Evolutionary conservation across 2,797 vertebrate species (phyloP), one percentile per base, ranked within the genome.

Genomic region (Gobionotothen gibberifrons): DNA sequence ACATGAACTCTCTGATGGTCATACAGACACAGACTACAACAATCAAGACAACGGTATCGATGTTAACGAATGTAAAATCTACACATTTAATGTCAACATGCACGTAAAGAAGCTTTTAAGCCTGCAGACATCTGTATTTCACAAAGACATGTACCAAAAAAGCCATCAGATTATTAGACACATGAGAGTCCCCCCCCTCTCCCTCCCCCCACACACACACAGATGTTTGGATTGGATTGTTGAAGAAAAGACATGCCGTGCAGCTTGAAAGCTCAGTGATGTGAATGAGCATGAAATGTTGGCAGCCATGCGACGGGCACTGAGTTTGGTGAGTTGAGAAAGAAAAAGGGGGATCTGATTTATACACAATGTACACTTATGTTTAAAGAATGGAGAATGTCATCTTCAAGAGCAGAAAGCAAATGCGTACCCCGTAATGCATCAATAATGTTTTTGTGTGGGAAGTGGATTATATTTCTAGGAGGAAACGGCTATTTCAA

Each of bases 231-330:
- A 74, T 69, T 36, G 32, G 32, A 36, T 36, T 36, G 32, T 36
- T 36, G 32, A 36, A 36, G 32, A 36, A 8, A 36, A 36, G 6
- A 6, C 32, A 8, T 77, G 76, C 22, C 6, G 61, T 67, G 83
- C n/a, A 3, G 66, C 56, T 68, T n/a, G 32, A 62, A 82, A 83
- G 85, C 78, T 73, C 47, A 70, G 54, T 48, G 36, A 85, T 54
- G 79, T 9, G 16, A 71, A 58, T 29, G 54, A 77, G 78, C 84
- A 79, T 84, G 80, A 87, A 62, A 79, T 78, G 69, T 44, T 74
- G 72, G 61, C 78, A 78, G 81, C 40, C 69, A 9, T 48, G 77
- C 2, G 19, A 80, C 15, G 16, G 13, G 47, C 16, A 36, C 42
- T 0, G 39, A 76, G 59, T 72, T 65, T 78, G 57, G 39, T 64